A percentile compares a stretch with the other conserved stretches of the same genome.
Evolutionary conservation across 2,797 vertebrate genomes (phyloP).

Genomic region (Leptatherina wallacei): DNA sequence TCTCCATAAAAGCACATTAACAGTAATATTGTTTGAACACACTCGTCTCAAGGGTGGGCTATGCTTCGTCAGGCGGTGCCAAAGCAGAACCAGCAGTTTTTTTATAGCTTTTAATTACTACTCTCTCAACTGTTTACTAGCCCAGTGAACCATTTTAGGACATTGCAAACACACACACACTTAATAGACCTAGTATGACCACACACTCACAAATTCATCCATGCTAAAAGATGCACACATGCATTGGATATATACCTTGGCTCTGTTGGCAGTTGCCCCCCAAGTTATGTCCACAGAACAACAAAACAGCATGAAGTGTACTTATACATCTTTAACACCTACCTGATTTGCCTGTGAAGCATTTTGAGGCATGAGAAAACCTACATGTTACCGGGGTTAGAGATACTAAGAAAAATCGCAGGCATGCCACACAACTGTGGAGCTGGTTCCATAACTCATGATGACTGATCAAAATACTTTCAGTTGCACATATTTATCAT

Average conservation of each 20-base stretch:
- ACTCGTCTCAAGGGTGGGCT: conserved; percentile 83
- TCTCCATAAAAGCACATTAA: conserved; percentile 81
- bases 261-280: not conserved
- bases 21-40: conserved; percentile 85
- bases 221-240: conserved; percentile 31
- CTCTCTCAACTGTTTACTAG: conserved; percentile 70
- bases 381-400: not conserved
- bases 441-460: not conserved
- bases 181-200: conserved; percentile 1
- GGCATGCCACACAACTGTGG: not conserved
- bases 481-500: not conserved
- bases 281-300: conserved; percentile 38
- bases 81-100: conserved; percentile 60
- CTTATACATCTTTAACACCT: conserved; percentile 57
- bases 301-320: conserved; percentile 66
- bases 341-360: conserved; percentile 47
- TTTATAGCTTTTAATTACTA: conserved; percentile 81
- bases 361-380: conserved; percentile 52
- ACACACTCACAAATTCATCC: conserved; percentile 11
- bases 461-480: not conserved
- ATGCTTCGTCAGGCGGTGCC: conserved; percentile 77
- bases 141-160: conserved; percentile 61
- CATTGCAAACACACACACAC: conserved; percentile 31
- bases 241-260: not conserved
- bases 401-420: not conserved